Conservation (phyloP, 2,797 vertebrate genomes). For the Peromyscus melanophrys region DNA sequence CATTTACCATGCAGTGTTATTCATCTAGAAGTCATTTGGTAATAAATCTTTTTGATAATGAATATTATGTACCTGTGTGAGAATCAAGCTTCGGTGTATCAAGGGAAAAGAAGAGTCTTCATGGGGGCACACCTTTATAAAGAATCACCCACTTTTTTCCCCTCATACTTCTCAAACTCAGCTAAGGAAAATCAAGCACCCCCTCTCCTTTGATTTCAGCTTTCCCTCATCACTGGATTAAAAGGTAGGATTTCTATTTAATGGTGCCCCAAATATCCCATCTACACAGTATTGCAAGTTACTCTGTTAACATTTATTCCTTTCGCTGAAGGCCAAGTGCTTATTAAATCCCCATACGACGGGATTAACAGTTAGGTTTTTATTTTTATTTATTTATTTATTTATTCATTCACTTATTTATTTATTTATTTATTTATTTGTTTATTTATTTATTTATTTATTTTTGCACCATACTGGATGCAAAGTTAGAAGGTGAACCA, state of each 20-base stretch:
- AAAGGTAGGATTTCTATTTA: slow-evolving; percentile 48
- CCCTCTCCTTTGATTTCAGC: not conserved
- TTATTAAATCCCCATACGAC: slow-evolving; percentile 20
- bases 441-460: not conserved
- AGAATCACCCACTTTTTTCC: not conserved
- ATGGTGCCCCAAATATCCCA: not conserved
- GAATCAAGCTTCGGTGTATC: not conserved
- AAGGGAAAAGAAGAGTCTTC: slow-evolving; percentile 1
- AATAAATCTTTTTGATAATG: not conserved
- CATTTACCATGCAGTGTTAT: not conserved
- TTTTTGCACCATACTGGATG: not conserved
- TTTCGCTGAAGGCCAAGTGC: slow-evolving; percentile 34
- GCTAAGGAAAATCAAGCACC: slow-evolving; percentile 37
- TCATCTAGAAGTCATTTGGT: slow-evolving; percentile 6
- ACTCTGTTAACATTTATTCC: slow-evolving; percentile 31
- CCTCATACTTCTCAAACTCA: not conserved
- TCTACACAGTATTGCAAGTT: not conserved
- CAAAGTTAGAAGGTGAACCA: not conserved
- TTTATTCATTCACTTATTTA: too few species aligned
- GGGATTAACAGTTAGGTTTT: not conserved
- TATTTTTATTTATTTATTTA: not conserved
- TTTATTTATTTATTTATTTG: not conserved
- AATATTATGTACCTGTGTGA: not conserved
- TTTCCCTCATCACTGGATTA: slow-evolving; percentile 12
- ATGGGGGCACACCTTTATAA: slow-evolving; percentile 17